Percentiles rank a stretch among this genome's conserved stretches.
phyloP scores from a whole-genome alignment of 2,113 vertebrate genomes.

The Seriola quinqueradiata region DNA sequence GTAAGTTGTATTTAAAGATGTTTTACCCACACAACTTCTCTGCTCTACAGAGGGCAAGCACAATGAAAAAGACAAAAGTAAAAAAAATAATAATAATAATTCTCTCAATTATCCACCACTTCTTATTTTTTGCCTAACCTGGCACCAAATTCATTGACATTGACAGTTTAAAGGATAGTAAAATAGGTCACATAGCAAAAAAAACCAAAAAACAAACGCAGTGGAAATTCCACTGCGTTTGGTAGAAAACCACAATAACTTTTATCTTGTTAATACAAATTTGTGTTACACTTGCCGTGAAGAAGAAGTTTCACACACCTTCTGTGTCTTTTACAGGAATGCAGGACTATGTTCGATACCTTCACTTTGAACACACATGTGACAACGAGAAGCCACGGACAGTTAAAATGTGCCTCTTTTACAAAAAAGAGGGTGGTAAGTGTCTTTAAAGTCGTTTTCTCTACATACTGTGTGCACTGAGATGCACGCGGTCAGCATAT shows the following conservation, averaged over 20 bases:
- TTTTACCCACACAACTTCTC: neutral
- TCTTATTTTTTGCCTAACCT: too few species aligned
- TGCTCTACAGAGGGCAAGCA: neutral
- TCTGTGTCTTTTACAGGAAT: conserved; percentile 70
- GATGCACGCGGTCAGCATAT: neutral
- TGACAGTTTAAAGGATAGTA: neutral
- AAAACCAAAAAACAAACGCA: neutral
- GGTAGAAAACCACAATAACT: neutral
- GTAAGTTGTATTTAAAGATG: conserved; percentile 47
- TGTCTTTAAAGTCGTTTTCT: neutral
- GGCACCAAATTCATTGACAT: too few species aligned
- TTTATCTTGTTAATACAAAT: neutral
- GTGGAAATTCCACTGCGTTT: neutral
- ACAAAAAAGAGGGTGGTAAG: conserved; percentile 79
- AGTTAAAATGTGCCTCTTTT: conserved; percentile 72
- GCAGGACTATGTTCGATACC: conserved; percentile 76
- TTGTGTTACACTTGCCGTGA: neutral
- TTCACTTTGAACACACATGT: conserved; percentile 78
- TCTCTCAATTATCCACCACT: too few species aligned
- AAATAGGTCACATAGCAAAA: neutral
- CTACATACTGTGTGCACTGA: neutral
- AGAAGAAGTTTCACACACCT: neutral
- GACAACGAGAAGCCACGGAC: conserved; percentile 33
- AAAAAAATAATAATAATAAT: too few species aligned
- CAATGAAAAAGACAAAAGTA: neutral